Conservation (phyloP, 2,113 vertebrate species). For the Psammodynastes pulverulentus region DNA sequence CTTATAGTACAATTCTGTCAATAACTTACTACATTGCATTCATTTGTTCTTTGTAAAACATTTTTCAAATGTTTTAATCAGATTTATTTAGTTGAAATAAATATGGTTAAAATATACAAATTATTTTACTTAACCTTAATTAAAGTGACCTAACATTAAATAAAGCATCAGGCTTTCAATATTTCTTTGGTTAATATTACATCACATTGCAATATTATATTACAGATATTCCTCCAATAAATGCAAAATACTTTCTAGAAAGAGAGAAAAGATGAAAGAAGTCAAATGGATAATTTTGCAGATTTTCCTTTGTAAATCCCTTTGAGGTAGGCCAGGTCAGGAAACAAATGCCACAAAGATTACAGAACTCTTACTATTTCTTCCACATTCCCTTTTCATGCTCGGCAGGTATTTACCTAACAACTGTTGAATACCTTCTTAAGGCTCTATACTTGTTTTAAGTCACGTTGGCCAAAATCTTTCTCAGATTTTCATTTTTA, state of each 20-base stretch:
- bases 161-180: background rate
- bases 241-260: background rate
- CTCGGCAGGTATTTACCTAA: background rate
- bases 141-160: background rate
- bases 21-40: background rate
- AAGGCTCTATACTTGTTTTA: background rate
- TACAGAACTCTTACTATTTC: background rate
- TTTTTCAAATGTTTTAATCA: background rate
- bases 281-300: background rate
- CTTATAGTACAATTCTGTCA: background rate
- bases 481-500: background rate
- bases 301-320: background rate
- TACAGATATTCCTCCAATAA: background rate
- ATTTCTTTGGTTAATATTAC: background rate
- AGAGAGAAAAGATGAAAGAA: background rate
- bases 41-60: background rate
- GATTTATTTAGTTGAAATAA: background rate
- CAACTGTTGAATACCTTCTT: background rate
- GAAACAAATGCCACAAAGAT: background rate
- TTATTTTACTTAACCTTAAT: background rate
- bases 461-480: background rate
- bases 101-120: background rate
- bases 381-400: background rate
- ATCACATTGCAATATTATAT: background rate
- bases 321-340: background rate